Evolutionary conservation across 2,113 vertebrate genomes (phyloP).

Genomic region (Verasper variegatus): DNA sequence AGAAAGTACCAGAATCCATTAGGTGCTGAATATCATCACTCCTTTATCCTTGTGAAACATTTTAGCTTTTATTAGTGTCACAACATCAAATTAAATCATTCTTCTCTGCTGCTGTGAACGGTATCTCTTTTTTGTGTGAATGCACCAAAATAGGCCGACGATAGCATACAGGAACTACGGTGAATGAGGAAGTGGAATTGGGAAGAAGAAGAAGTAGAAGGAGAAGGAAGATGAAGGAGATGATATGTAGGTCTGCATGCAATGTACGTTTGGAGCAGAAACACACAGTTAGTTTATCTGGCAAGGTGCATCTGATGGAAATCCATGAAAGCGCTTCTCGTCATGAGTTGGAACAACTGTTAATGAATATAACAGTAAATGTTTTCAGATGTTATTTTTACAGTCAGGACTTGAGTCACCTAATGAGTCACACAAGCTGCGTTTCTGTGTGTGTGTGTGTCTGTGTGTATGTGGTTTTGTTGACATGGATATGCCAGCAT

Average conservation of each 20-base stretch:
- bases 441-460: background rate
- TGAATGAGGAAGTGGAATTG: constrained; percentile 68
- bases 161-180: constrained; percentile 43
- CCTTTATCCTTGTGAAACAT: background rate
- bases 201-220: constrained; percentile 37
- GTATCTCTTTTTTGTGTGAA: constrained; percentile 42
- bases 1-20: background rate
- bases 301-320: constrained; percentile 47
- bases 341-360: constrained; percentile 51
- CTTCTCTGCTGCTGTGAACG: constrained; percentile 13
- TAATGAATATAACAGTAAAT: constrained; percentile 70
- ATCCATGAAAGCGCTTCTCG: constrained; percentile 59
- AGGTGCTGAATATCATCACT: background rate
- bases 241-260: constrained; percentile 20
- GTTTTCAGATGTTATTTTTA: constrained; percentile 69
- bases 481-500: constrained; percentile 60
- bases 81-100: background rate
- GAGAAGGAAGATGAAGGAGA: constrained; percentile 30
- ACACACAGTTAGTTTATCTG: constrained; percentile 5
- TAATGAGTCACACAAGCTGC: constrained; percentile 66
- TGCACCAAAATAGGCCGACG: constrained; percentile 29
- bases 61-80: background rate
- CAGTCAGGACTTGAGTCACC: constrained; percentile 72
- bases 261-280: background rate
- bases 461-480: constrained; percentile 42